A percentile compares a stretch with the other conserved stretches of the same genome.
These are phyloP conservation scores for Dallia pectoralis DNA, from an alignment of 2,797 vertebrate species.

Conservation along the genomic window DNA sequence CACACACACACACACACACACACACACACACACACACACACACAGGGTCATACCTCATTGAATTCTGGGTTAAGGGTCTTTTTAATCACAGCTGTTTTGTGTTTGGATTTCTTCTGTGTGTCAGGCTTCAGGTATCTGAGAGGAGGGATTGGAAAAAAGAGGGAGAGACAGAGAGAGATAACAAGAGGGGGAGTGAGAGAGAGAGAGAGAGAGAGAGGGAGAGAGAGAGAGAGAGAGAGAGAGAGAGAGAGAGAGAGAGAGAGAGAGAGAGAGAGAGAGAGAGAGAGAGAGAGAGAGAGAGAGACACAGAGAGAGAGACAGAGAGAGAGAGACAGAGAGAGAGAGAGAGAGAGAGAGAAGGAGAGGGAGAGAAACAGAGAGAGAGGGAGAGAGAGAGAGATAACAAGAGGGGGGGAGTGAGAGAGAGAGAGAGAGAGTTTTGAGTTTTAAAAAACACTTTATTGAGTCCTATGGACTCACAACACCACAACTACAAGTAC, in stretches of 20 bases:
- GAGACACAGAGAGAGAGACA: conserved; percentile 6
- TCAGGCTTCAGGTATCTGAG: conserved; percentile 87
- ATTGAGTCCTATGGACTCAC: too few relatives aligned
- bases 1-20: too few relatives aligned
- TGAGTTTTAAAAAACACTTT: too few relatives aligned
- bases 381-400: conserved; percentile 11
- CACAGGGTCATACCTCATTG: conserved; percentile 77
- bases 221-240: conserved; percentile 2
- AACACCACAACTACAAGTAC: too few relatives aligned
- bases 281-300: conserved; percentile 11
- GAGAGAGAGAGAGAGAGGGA: background rate
- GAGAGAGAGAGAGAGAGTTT: conserved; percentile 7
- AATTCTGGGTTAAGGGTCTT: conserved; percentile 90
- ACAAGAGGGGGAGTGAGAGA: conserved; percentile 3
- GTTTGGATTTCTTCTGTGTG: conserved; percentile 85
- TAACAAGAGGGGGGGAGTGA: too few relatives aligned
- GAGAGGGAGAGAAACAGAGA: conserved; percentile 6
- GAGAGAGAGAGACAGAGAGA: conserved; percentile 5
- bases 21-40: background rate
- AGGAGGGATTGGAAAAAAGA: conserved; percentile 14
- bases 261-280: conserved; percentile 4
- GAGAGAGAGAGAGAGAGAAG: conserved; percentile 11
- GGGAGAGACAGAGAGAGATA: too few relatives aligned
- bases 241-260: conserved; percentile 8
- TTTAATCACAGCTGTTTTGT: conserved; percentile 87